phyloP scores from a whole-genome alignment of 92 coral and sea anemone genomes.

The Diadumene lineata region DNA sequence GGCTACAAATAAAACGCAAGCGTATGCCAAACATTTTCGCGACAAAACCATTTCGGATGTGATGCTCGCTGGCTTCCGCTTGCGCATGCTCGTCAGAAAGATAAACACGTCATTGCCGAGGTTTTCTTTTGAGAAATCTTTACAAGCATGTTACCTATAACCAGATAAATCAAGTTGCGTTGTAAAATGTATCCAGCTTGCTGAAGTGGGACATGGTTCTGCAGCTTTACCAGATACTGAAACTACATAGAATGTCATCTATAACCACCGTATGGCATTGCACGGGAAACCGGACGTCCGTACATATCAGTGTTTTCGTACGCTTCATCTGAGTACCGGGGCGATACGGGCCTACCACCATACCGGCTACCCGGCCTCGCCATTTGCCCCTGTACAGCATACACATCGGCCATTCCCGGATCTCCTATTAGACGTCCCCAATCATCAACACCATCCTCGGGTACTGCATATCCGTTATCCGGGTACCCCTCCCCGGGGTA shows the following conservation, averaged over 20 bases:
- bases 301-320: conserved; percentile 81
- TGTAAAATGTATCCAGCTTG: too few relatives aligned
- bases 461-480: conserved; percentile 55
- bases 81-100: too few relatives aligned
- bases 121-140: too few relatives aligned
- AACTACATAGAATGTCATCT: conserved; percentile 50
- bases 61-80: too few relatives aligned
- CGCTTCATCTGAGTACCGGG: conserved; percentile 54
- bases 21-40: too few relatives aligned
- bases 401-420: conserved; percentile 48
- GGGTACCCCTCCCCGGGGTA: conserved; percentile 46
- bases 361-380: conserved; percentile 89
- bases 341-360: conserved; percentile 81
- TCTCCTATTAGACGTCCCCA: conserved; percentile 88
- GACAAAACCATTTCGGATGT: too few relatives aligned
- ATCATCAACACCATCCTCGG: conserved; percentile 61
- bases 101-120: too few relatives aligned
- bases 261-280: conserved; percentile 69
- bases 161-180: too few relatives aligned
- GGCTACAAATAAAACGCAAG: too few relatives aligned
- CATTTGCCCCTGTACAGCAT: conserved; percentile 55
- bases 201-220: too few relatives aligned
- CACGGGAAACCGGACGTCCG: conserved; percentile 81
- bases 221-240: too few relatives aligned
- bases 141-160: too few relatives aligned